A percentile compares a stretch with the other conserved stretches of the same genome.
phyloP scores from a whole-genome alignment of 2,797 vertebrate species.

The Prunella strophiata region DNA sequence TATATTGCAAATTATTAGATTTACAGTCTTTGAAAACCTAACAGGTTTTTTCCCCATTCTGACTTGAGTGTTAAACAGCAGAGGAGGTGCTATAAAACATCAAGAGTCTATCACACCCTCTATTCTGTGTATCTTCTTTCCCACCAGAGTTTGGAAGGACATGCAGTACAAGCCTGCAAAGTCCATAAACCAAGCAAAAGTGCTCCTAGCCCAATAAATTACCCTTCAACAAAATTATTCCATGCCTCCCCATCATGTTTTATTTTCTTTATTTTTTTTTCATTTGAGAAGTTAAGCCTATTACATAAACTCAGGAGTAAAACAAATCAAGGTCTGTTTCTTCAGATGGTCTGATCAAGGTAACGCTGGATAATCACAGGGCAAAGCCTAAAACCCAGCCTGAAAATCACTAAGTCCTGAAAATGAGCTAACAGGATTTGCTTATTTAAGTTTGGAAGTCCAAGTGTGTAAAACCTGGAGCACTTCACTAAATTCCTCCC shows the following conservation, averaged over 20 bases:
- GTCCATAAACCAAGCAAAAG: background rate
- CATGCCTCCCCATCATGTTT: background rate
- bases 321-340: background rate
- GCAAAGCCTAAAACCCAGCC: background rate
- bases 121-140: background rate
- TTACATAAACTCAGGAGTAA: background rate
- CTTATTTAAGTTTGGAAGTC: background rate
- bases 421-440: background rate
- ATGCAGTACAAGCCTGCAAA: background rate
- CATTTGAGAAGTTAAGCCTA: background rate
- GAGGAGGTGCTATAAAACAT: slow-evolving; percentile 24
- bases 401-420: background rate
- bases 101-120: background rate
- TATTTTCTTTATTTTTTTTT: background rate
- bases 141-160: background rate
- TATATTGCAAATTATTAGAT: slow-evolving; percentile 1
- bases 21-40: slow-evolving; percentile 6
- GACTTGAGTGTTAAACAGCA: background rate
- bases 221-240: background rate
- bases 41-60: background rate
- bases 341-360: background rate
- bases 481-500: background rate
- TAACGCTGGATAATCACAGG: background rate
- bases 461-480: background rate
- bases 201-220: background rate